phyloP scores from a whole-genome alignment of 2,113 vertebrate species.

The Axis porcinus region DNA sequence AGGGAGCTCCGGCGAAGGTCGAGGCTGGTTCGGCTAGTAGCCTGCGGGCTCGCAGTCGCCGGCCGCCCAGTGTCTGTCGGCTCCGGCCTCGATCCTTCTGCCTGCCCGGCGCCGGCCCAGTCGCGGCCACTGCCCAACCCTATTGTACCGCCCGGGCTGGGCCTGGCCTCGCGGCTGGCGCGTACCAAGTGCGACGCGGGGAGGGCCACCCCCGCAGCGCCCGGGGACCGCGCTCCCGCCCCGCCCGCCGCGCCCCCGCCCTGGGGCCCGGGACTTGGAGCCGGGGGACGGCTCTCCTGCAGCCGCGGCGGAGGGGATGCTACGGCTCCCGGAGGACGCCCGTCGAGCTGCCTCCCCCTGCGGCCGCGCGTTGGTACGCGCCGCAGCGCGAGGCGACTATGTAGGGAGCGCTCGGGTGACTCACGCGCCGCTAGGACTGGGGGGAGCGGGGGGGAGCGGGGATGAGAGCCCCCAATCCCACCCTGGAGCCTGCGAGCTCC shows the following conservation, averaged over 20 bases:
- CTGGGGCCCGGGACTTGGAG: fast-evolving
- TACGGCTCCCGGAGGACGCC: neutral
- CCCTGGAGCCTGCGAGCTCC: neutral
- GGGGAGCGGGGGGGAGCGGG: neutral
- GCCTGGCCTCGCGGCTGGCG: conserved; percentile 39
- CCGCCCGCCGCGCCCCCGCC: neutral
- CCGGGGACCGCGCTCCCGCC: neutral
- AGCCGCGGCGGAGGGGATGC: neutral
- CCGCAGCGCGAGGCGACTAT: conserved; percentile 56
- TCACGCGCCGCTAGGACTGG: conserved; percentile 50
- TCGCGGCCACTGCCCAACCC: conserved; percentile 44
- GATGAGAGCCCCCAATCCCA: neutral
- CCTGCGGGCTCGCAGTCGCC: neutral
- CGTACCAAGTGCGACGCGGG: conserved; percentile 63
- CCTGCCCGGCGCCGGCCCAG: conserved; percentile 41
- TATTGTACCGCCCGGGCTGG: conserved; percentile 77
- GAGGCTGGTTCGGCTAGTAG: neutral
- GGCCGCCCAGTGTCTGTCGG: neutral
- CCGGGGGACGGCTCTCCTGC: neutral
- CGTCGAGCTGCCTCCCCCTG: conserved; percentile 12
- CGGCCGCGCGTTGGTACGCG: conserved; percentile 56
- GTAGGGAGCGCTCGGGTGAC: conserved; percentile 73
- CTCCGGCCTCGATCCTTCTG: neutral
- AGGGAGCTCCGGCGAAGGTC: neutral
- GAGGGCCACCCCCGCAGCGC: neutral